Evolutionary conservation across 1,140 invertebrate genomes (phyloP).

Genomic region (Trialeurodes vaporariorum): DNA sequence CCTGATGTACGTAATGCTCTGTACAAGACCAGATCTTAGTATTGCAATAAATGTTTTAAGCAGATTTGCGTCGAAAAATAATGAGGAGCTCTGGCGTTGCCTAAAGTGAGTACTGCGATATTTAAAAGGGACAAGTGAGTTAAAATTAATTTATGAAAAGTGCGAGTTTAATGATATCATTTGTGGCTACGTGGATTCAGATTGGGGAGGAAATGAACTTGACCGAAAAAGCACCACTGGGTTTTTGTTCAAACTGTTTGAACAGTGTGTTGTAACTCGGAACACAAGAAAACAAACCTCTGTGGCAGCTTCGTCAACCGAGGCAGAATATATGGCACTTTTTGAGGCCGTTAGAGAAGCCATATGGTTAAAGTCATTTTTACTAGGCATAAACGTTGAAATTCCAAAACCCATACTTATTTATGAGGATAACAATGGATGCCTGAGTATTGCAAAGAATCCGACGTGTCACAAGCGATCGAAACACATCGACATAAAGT

Average conservation of each 20-base stretch:
- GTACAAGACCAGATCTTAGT: constrained; percentile 32
- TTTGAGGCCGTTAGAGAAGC: no score
- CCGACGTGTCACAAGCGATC: no score
- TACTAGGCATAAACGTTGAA: no score
- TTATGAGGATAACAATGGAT: constrained; percentile 22
- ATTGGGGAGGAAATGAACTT: no score
- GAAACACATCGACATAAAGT: no score
- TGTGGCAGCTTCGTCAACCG: no score
- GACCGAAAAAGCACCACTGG: no score
- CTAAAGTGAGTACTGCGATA: constrained; percentile 26
- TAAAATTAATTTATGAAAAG: constrained; percentile 17
- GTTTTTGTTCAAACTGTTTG: no score
- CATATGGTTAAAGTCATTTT: no score
- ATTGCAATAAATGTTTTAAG: constrained; percentile 20
- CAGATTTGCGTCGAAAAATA: constrained; percentile 6
- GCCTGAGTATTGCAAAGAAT: no score
- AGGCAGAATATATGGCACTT: no score
- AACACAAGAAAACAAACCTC: constrained; percentile 17
- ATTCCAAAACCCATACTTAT: constrained; percentile 5
- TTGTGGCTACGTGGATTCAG: constrained; percentile 8
- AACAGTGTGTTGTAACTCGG: no score
- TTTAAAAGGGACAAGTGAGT: constrained; percentile 22
- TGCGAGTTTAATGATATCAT: constrained; percentile 13
- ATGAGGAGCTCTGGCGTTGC: constrained; percentile 17
- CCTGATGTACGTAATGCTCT: constrained; percentile 30